phyloP scores from a whole-genome alignment of 2,113 vertebrate species.

The Callaeas wilsoni region DNA sequence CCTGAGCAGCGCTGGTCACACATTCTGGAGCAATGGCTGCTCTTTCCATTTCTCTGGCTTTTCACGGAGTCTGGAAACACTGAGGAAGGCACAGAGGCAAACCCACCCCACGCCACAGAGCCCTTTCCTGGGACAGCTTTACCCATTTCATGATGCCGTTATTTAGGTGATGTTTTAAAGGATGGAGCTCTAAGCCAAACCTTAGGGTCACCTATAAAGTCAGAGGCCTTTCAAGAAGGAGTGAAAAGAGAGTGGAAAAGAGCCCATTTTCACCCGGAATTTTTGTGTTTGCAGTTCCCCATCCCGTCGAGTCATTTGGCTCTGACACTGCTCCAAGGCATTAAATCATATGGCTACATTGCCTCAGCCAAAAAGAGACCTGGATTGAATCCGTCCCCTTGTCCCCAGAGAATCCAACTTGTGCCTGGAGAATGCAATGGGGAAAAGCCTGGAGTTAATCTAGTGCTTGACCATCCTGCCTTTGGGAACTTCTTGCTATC shows the following conservation, averaged over 20 bases:
- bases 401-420: neutral
- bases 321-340: neutral
- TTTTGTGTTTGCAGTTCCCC: neutral
- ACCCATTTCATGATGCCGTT: rapidly evolving
- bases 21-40: neutral
- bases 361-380: neutral
- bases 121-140: neutral
- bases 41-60: neutral
- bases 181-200: neutral
- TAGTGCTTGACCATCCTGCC: neutral
- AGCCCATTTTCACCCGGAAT: neutral
- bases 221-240: neutral
- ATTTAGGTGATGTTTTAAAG: neutral
- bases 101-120: neutral
- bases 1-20: neutral
- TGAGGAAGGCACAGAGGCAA: neutral
- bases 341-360: neutral
- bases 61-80: neutral
- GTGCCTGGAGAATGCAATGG: neutral
- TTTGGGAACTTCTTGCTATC: neutral
- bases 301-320: neutral
- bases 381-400: neutral
- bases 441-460: neutral
- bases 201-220: neutral
- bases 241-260: neutral